A percentile compares a stretch with the other conserved stretches of the same genome.
phyloP scores from a whole-genome alignment of 2,888 invertebrate genomes.

The Sarcophaga rosellei region DNA sequence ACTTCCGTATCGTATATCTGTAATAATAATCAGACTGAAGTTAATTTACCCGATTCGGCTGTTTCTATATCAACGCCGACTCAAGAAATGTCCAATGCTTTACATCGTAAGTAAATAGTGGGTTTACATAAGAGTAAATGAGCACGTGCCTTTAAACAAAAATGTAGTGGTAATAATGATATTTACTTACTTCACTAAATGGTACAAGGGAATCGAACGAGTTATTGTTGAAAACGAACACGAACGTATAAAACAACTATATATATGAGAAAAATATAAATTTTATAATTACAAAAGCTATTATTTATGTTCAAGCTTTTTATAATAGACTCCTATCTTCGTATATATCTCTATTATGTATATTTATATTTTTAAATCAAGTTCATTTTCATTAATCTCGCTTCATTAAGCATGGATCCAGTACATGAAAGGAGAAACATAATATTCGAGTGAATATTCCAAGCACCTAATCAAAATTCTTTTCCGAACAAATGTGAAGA shows the following conservation, averaged over 20 bases:
- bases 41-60: slow-evolving; percentile 50
- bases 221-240: not conserved
- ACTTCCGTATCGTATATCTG: slow-evolving; percentile 20
- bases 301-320: not conserved
- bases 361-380: not conserved
- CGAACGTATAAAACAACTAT: not conserved
- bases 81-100: slow-evolving; percentile 29
- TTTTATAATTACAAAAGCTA: not conserved
- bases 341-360: not conserved
- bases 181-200: not conserved
- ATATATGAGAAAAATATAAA: not conserved
- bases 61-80: slow-evolving; percentile 51
- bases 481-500: not conserved
- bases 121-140: not conserved
- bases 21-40: slow-evolving; percentile 15
- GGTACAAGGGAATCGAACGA: not conserved
- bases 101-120: slow-evolving; percentile 56
- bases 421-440: not conserved
- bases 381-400: not conserved
- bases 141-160: slow-evolving; percentile 6
- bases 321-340: not conserved
- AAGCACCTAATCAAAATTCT: not conserved
- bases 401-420: not conserved
- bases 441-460: not conserved
- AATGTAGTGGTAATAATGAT: not conserved